These are phyloP conservation scores for Hassar affinis DNA, from an alignment of 2,113 vertebrate genomes.

Conservation along the genomic window DNA sequence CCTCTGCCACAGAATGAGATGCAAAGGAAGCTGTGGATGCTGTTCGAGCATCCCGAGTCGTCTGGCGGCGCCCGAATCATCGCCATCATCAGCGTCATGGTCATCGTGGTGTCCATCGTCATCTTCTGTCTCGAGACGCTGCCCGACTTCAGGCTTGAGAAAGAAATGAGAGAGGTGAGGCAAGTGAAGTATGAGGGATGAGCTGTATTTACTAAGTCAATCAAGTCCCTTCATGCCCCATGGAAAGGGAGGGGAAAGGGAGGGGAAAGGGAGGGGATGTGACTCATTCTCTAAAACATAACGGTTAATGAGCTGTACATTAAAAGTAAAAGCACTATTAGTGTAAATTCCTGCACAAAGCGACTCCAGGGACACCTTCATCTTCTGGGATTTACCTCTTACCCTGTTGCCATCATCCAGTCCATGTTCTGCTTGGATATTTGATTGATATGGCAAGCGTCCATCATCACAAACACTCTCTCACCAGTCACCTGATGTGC, in stretches of 20 bases:
- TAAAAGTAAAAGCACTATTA: not conserved
- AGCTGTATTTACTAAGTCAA: not conserved
- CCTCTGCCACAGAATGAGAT: conserved; percentile 75
- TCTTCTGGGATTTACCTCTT: too few relatives aligned
- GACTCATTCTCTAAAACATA: not conserved
- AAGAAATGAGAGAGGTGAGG: conserved; percentile 79
- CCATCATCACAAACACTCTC: too few relatives aligned
- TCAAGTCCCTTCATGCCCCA: not conserved
- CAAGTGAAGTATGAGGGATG: not conserved
- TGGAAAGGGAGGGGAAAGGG: not conserved
- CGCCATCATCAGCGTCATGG: conserved; percentile 88
- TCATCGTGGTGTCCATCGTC: conserved; percentile 91
- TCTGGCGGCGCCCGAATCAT: conserved; percentile 84
- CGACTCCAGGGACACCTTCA: too few relatives aligned
- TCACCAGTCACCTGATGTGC: too few relatives aligned
- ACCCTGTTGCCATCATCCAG: too few relatives aligned
- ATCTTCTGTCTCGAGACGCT: conserved; percentile 93
- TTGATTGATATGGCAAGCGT: too few relatives aligned
- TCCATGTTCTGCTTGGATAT: too few relatives aligned
- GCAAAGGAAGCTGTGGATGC: conserved; percentile 82
- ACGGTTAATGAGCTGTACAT: not conserved
- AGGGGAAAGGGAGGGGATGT: too few relatives aligned
- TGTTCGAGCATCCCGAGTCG: conserved; percentile 91
- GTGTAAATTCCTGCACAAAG: not conserved
- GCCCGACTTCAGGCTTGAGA: conserved; percentile 84